phyloP scores from a whole-genome alignment of 2,113 vertebrate species.

The Tretioscincus oriximinensis region DNA sequence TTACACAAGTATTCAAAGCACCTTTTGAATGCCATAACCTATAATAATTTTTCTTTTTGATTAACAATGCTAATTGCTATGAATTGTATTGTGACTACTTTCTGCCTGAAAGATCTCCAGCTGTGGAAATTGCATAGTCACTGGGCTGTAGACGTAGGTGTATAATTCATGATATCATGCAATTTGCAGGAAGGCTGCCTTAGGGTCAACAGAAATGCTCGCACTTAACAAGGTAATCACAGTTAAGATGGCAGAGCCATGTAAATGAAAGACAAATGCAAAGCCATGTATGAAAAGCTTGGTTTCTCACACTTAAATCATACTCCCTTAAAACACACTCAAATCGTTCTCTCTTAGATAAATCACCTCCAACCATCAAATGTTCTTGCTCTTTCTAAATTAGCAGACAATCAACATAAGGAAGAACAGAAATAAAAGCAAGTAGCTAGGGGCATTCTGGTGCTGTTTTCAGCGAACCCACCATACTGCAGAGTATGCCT shows the following conservation, averaged over 20 bases:
- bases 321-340: neutral
- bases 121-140: conserved; percentile 79
- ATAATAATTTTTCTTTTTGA: conserved; percentile 24
- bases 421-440: conserved; percentile 8
- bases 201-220: conserved; percentile 37
- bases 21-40: conserved; percentile 45
- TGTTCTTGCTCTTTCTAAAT: conserved; percentile 35
- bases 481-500: conserved; percentile 77
- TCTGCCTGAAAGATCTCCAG: conserved; percentile 49
- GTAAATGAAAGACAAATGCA: conserved; percentile 34
- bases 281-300: conserved; percentile 19
- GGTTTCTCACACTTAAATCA: conserved; percentile 28
- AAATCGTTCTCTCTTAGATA: conserved; percentile 28
- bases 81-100: conserved; percentile 36
- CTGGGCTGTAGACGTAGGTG: conserved; percentile 52
- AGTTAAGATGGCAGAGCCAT: conserved; percentile 16
- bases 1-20: conserved; percentile 61
- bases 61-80: conserved; percentile 39
- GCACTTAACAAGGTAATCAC: conserved; percentile 39
- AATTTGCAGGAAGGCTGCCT: conserved; percentile 40
- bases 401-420: conserved; percentile 54
- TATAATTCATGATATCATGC: conserved; percentile 48
- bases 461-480: conserved; percentile 68
- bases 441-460: conserved; percentile 41
- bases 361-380: conserved; percentile 35